Evolutionary conservation across 1,140 invertebrate genomes (phyloP).

Genomic region (Pseudobourletiella spinata): DNA sequence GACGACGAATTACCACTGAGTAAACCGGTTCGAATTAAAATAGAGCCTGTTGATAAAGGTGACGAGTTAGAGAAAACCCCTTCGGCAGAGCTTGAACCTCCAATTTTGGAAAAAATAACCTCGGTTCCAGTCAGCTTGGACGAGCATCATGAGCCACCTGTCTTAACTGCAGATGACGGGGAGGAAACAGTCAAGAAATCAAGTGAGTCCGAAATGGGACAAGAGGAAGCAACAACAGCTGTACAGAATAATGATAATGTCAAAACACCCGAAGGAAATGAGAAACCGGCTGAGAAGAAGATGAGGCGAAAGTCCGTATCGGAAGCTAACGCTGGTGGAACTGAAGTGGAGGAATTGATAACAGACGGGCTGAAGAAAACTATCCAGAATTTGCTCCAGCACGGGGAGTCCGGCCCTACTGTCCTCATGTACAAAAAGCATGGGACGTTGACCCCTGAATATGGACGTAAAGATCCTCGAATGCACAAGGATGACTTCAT

Average conservation of each 20-base stretch:
- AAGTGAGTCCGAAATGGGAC: too few relatives aligned
- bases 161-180: too few relatives aligned
- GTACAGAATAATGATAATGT: background rate
- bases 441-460: slow-evolving; percentile 3
- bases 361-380: background rate
- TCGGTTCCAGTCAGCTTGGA: too few relatives aligned
- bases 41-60: background rate
- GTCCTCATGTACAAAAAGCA: slow-evolving; percentile 27
- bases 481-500: slow-evolving; percentile 18
- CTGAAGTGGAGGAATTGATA: background rate
- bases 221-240: too few relatives aligned
- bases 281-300: background rate
- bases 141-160: too few relatives aligned
- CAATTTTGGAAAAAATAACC: background rate
- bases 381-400: slow-evolving; percentile 23
- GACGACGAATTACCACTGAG: background rate
- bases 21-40: background rate
- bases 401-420: slow-evolving; percentile 28
- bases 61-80: background rate
- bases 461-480: slow-evolving; percentile 1
- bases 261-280: background rate
- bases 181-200: too few relatives aligned
- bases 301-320: too few relatives aligned
- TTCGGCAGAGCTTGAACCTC: background rate
- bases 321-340: too few relatives aligned